Conservation (phyloP, 2,888 invertebrate genomes). For the Eretmocerus hayati region DNA sequence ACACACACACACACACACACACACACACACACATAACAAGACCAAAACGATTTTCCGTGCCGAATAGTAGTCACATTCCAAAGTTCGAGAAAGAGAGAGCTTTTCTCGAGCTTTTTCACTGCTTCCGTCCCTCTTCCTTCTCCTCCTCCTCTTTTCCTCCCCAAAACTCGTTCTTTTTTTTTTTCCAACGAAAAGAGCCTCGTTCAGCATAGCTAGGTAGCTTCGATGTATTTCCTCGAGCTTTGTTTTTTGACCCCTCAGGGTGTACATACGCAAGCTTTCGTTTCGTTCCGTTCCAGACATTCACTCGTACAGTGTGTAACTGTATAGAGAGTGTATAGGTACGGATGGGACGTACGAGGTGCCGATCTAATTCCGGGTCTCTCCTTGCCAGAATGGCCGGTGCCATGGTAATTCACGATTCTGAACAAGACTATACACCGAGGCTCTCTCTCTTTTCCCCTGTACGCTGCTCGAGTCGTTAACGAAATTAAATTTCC, state of each 20-base stretch:
- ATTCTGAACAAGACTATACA: not conserved
- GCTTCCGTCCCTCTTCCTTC: not conserved
- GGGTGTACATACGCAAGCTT: no score
- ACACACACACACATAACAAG: no score
- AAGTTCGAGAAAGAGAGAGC: conserved; percentile 9
- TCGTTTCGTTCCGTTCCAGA: no score
- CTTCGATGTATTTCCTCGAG: not conserved
- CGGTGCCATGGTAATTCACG: no score
- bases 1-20: no score
- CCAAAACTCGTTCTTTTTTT: not conserved
- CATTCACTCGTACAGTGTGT: no score
- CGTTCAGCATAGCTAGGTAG: not conserved
- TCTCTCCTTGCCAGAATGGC: no score
- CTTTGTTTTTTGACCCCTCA: not conserved
- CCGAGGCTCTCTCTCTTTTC: not conserved
- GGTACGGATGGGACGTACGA: no score
- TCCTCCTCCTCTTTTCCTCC: not conserved
- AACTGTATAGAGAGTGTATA: no score
- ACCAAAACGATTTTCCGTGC: conserved; percentile 10
- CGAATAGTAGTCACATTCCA: conserved; percentile 26
- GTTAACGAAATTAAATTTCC: conserved; percentile 5
- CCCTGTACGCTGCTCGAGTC: not conserved
- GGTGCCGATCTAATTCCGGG: not conserved
- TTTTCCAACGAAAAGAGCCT: not conserved
- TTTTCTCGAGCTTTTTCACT: not conserved